Base-by-base conservation (phyloP, 2,888 invertebrate species). In the Lymantria dispar region DNA sequence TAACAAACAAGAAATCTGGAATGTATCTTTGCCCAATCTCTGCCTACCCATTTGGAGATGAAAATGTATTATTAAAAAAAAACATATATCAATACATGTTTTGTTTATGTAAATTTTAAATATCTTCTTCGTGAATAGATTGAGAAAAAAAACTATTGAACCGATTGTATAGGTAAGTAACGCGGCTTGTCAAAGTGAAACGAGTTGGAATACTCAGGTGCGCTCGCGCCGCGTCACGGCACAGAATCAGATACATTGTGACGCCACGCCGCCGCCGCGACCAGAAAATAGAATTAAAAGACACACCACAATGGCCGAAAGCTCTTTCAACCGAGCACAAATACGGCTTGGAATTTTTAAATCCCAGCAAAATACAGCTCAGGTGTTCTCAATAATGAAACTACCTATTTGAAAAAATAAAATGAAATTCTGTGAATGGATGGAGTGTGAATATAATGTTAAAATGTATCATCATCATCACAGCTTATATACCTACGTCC, bases 151-250 rank as follows among this genome's bases (percentile, higher is more conserved):
- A 55, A 58, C 62, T 54, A 52, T 57, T 57, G 52, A 63, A 48
- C 50, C 52, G 55, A 56, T 60, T 48, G 47, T 59, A 54, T 68
- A 52, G 54, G 56, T 61, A 60, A 37, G 56, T 52, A 60, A 72
- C 72, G 78, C 82, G 82, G 82, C 76, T 68, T 76, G 70, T 77
- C 79, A 85, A 83, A 83, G 86, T 63, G 45, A 67, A 82, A 78
- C 75, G 75, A 74, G 74, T 76, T 74, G 76, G 78, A 82, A 87
- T 87, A 86, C 87, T 86, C 87, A 87, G 87, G 87, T 87, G 87
- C 79, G 85, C 75, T 62, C 60, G 70, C 64, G 58, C 65, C 53
- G 56, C 65, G 59, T 62, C 68, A 63, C 62, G 62, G 61, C 60
- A 59, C 76, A 49, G 40, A 13, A 40, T 14, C 40, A 40, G 69